A percentile compares a stretch with the other conserved stretches of the same genome.
phyloP scores from a whole-genome alignment of 1,140 invertebrate species.

The Tetramorium parvispinum region DNA sequence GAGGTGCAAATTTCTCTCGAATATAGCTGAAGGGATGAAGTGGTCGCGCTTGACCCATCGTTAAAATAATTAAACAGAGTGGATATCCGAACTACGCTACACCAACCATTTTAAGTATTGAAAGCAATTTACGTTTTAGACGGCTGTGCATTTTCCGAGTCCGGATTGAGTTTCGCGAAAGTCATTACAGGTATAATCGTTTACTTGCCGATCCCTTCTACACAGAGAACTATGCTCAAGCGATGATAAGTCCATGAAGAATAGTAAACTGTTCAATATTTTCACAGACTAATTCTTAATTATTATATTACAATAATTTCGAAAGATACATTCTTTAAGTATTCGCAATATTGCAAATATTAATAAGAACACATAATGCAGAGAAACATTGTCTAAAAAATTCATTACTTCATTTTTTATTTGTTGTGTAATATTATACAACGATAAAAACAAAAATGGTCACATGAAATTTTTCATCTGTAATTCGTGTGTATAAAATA shows the following conservation, averaged over 20 bases:
- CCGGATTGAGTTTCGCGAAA: constrained; percentile 40
- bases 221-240: background rate
- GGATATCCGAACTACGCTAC: constrained; percentile 38
- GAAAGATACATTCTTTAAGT: background rate
- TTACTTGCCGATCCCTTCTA: constrained; percentile 27
- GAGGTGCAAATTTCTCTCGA: constrained; percentile 73
- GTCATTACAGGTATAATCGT: constrained; percentile 49
- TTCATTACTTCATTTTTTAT: background rate
- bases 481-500: background rate
- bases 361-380: background rate
- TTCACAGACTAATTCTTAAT: background rate
- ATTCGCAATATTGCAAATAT: background rate
- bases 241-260: background rate
- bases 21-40: constrained; percentile 59
- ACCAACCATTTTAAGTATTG: constrained; percentile 52
- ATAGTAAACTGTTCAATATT: background rate
- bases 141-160: constrained; percentile 36
- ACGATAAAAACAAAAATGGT: background rate
- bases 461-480: background rate
- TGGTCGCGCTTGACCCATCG: constrained; percentile 33
- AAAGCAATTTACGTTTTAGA: constrained; percentile 53
- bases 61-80: constrained; percentile 59
- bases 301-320: no score
- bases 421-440: background rate
- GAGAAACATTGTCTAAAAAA: background rate